Evolutionary conservation across 2,113 vertebrate species (phyloP).

Genomic region (Oenanthe melanoleuca): DNA sequence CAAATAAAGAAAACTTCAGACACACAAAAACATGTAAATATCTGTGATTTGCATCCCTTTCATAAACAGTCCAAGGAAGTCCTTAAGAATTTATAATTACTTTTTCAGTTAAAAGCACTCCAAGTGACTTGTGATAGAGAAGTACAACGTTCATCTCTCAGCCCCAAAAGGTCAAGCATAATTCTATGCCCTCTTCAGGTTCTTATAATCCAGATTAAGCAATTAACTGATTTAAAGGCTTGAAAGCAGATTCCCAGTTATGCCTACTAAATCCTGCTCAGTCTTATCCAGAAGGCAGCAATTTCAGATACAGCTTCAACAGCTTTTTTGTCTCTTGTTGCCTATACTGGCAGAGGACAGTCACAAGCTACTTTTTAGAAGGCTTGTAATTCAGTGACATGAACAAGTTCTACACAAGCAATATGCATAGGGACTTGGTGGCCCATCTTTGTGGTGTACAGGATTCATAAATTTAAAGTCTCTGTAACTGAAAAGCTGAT

Average conservation of each 20-base stretch:
- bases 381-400: not conserved
- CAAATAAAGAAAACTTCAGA: not conserved
- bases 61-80: not conserved
- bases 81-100: not conserved
- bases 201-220: not conserved
- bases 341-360: not conserved
- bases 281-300: not conserved
- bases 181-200: not conserved
- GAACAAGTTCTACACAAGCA: not conserved
- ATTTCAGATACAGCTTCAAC: not conserved
- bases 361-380: not conserved
- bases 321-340: not conserved
- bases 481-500: not conserved
- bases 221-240: not conserved
- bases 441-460: not conserved
- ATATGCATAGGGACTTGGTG: not conserved
- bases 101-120: not conserved
- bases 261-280: not conserved
- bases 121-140: not conserved
- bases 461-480: not conserved
- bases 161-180: not conserved
- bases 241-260: not conserved
- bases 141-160: not conserved
- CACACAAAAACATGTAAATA: not conserved
- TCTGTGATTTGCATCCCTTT: not conserved